Evolutionary conservation across 2,113 vertebrate species (phyloP), one percentile per base, ranked within the genome.

Genomic region (Seriola dumerili): DNA sequence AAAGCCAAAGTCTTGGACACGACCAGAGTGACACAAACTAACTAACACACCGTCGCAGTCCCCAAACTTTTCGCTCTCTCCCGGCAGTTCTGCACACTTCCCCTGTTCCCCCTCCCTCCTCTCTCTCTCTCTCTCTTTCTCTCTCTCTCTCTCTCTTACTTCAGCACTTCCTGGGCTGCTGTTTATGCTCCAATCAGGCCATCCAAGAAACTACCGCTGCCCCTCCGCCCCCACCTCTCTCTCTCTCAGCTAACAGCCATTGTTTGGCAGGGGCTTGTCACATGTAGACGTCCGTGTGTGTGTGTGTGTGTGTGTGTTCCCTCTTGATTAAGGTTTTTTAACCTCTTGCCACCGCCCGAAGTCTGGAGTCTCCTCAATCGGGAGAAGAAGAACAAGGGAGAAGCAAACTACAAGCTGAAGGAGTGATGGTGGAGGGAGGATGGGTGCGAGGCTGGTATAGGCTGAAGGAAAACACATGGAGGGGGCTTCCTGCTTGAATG

Each of bases 161-260:
- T 89, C 85, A 83, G 81, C 83, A 94, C 93, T 94, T 94, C 93
- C 95, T 94, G 91, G 85, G 88, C 89, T 92, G 91, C 89, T 94
- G 92, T 94, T 94, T 93, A 93, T 91, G 91, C 91, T 95, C 91
- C 92, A 94, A 92, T 93, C 95, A 90, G 88, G 88, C 87, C 80
- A 76, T 89, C 89, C 88, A 89, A 92, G 87, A 87, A 85, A 88
- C 88, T 70, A 76, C 78, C 2, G 42, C 85, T 77, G 32, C 79
- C 85, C 80, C 70, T 61, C 80, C 61, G 5, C 76, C 72, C 65
- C 63, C 80, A 42, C 65, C 61, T 68, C 86, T 77, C 86, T 77
- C 86, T 77, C 42, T 72, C 85, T 84, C 72, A 91, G 86, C 87
- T 83, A 87, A 80, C 84, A 71, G 81, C 86, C 61, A 94, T 94